Conservation (phyloP, 2,888 invertebrate genomes). For the Drosophila prolongata region DNA sequence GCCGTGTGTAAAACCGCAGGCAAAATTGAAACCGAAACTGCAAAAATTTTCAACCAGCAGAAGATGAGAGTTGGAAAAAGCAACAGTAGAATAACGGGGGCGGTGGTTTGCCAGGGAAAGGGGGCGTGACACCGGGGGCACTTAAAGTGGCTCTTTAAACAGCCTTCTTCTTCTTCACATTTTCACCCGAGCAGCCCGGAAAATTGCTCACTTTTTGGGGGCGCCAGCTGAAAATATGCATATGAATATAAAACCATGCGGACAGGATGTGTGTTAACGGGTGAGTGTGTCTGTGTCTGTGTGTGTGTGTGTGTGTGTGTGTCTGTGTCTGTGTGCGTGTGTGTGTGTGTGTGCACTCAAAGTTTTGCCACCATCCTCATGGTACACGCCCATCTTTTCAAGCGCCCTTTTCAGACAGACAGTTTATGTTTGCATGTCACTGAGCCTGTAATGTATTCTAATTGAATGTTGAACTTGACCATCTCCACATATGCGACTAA, state of each 20-base stretch:
- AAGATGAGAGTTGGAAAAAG: constrained; percentile 16
- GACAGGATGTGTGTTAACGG: constrained; percentile 49
- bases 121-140: constrained; percentile 10
- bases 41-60: constrained; percentile 10
- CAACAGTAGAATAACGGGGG: constrained; percentile 7
- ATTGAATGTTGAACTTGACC: constrained; percentile 79
- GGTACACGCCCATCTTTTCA: constrained; percentile 35
- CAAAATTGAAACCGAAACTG: constrained; percentile 29
- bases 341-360: constrained; percentile 34
- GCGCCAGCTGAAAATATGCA: constrained; percentile 64
- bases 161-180: constrained; percentile 11
- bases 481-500: constrained; percentile 46
- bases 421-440: constrained; percentile 64
- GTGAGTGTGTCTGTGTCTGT: constrained; percentile 7
- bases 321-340: constrained; percentile 7
- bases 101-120: background rate
- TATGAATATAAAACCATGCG: constrained; percentile 78
- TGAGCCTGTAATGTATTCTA: constrained; percentile 77
- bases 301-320: constrained; percentile 2
- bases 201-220: constrained; percentile 51
- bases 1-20: constrained; percentile 19
- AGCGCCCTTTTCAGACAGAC: constrained; percentile 41
- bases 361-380: constrained; percentile 51
- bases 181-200: constrained; percentile 6
- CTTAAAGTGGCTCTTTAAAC: constrained; percentile 66